Percentiles rank a stretch among this genome's conserved stretches.
These are phyloP conservation scores for Sphaerophoria rueppellii DNA, from an alignment of 2,888 invertebrate species.

Conservation along the genomic window DNA sequence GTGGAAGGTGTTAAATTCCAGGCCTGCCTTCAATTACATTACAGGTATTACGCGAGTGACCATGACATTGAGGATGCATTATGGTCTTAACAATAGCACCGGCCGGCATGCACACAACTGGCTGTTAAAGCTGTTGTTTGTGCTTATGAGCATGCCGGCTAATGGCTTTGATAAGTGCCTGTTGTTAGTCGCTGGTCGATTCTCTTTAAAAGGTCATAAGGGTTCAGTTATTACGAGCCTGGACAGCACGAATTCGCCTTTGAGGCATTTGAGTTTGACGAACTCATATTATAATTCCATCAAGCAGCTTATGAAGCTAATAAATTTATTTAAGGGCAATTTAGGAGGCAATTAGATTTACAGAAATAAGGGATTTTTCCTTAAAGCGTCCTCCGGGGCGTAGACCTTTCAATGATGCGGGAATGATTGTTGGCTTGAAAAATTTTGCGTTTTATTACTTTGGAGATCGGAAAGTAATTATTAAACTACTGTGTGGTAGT, in stretches of 20 bases:
- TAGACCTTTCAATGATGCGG: too few relatives aligned
- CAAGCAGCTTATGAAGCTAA: conserved; percentile 54
- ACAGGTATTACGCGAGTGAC: conserved; percentile 30
- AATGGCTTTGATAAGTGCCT: conserved; percentile 66
- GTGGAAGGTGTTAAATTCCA: conserved; percentile 65
- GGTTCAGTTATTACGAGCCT: conserved; percentile 64
- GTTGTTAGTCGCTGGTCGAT: conserved; percentile 42
- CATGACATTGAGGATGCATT: conserved; percentile 73
- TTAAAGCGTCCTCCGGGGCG: too few relatives aligned
- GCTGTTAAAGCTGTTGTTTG: conserved; percentile 35
- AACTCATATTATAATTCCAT: conserved; percentile 72
- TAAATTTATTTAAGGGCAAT: conserved; percentile 70
- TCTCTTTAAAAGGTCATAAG: conserved; percentile 65
- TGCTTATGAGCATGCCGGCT: conserved; percentile 40
- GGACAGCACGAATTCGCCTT: conserved; percentile 21
- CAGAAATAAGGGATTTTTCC: too few relatives aligned
- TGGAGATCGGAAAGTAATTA: too few relatives aligned
- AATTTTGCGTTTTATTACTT: too few relatives aligned
- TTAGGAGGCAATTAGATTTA: too few relatives aligned
- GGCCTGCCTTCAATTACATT: not conserved
- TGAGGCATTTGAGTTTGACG: conserved; percentile 26
- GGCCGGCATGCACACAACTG: conserved; percentile 1
- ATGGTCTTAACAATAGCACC: conserved; percentile 29
- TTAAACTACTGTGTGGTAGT: too few relatives aligned
- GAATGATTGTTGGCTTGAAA: too few relatives aligned